Evolutionary conservation across 2,797 vertebrate genomes (phyloP).

Genomic region (Psittacula derbiana): DNA sequence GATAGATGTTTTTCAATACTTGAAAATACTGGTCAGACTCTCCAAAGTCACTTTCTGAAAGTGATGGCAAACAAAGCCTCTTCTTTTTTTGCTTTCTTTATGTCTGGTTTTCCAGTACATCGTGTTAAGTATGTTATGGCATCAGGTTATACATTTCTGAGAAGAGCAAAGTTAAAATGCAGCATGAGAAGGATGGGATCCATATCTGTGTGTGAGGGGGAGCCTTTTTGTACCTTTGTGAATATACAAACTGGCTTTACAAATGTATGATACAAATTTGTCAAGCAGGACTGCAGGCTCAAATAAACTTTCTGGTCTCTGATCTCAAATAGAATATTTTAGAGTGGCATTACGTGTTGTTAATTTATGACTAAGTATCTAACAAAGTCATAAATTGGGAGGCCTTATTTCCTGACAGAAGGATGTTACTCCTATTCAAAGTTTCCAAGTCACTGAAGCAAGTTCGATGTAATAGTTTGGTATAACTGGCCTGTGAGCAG

Average conservation of each 20-base stretch:
- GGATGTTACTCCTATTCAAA: not conserved
- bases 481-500: not conserved
- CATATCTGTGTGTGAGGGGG: not conserved
- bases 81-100: not conserved
- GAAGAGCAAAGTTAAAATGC: not conserved
- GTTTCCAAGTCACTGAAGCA: not conserved
- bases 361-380: conserved; percentile 26
- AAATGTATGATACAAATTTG: not conserved
- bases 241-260: not conserved
- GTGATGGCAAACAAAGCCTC: not conserved
- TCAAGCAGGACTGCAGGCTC: not conserved
- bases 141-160: not conserved
- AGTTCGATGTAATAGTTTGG: not conserved
- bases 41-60: not conserved
- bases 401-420: not conserved
- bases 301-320: conserved; percentile 20
- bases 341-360: not conserved
- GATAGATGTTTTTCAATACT: not conserved
- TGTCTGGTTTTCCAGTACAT: not conserved
- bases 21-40: not conserved
- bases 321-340: not conserved
- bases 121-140: not conserved
- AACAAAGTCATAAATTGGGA: not conserved
- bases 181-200: not conserved
- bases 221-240: not conserved